Evolutionary conservation across 1,140 invertebrate genomes (phyloP).

Genomic region (Eurytemora carolleeae): DNA sequence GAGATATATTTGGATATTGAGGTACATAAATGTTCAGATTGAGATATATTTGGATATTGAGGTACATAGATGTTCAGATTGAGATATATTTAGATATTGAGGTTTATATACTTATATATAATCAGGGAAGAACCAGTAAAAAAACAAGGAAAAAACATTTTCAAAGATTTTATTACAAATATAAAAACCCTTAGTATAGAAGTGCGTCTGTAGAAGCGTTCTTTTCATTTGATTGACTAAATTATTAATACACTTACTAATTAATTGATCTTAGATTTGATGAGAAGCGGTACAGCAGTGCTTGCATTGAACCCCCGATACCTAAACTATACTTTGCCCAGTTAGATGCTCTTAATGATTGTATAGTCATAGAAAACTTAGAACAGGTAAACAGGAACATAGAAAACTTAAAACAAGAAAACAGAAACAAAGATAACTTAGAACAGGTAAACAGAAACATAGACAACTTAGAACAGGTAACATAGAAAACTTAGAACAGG

Average conservation of each 20-base stretch:
- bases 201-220: too few species aligned
- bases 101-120: background rate
- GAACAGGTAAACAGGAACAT: background rate
- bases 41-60: too few species aligned
- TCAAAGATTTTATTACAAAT: background rate
- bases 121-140: background rate
- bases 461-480: too few species aligned
- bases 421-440: too few species aligned
- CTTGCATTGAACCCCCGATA: constrained; percentile 9
- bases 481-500: too few species aligned
- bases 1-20: too few species aligned
- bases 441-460: too few species aligned
- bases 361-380: constrained; percentile 6
- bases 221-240: background rate
- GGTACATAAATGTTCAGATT: too few species aligned
- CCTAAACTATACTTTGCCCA: constrained; percentile 2
- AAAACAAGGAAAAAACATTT: background rate
- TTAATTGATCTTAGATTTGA: constrained; percentile 4
- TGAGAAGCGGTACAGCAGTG: constrained; percentile 9
- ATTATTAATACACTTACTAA: background rate
- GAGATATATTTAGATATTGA: background rate
- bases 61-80: too few species aligned
- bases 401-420: too few species aligned
- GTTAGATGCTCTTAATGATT: constrained; percentile 8
- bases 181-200: too few species aligned